These are phyloP conservation scores for Notechis scutatus DNA, from an alignment of 2,113 vertebrate genomes.

Conservation along the genomic window DNA sequence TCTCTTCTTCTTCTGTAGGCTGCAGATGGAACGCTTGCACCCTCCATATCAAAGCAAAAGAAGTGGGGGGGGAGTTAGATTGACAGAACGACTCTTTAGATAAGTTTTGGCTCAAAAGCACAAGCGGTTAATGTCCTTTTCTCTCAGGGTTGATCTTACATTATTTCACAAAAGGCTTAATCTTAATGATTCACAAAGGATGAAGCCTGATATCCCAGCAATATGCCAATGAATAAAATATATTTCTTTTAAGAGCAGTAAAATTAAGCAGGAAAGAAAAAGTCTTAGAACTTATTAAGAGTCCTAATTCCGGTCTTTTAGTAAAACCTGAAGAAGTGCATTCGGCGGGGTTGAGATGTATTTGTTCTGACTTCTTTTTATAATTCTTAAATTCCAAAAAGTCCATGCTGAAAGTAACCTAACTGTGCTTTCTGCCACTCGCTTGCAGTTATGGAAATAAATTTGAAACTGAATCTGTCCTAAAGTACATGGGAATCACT, in stretches of 20 bases:
- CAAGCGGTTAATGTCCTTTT: conserved; percentile 29
- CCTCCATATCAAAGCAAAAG: conserved; percentile 29
- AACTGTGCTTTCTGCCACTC: not conserved
- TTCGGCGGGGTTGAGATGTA: not conserved
- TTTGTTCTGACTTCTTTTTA: conserved; percentile 5
- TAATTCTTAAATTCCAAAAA: not conserved
- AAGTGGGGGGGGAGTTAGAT: not conserved
- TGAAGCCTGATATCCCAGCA: conserved; percentile 17
- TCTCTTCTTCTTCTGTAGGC: not conserved
- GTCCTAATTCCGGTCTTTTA: conserved; percentile 8
- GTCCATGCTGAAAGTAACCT: not conserved
- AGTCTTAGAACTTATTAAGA: not conserved
- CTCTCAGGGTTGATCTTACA: conserved; percentile 29
- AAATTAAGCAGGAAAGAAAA: conserved; percentile 22
- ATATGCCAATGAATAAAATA: conserved; percentile 34
- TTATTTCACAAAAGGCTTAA: conserved; percentile 40
- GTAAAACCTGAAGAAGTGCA: conserved; percentile 1
- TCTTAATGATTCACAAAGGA: conserved; percentile 35
- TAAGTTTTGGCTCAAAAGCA: conserved; percentile 10
- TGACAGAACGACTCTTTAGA: conserved; percentile 22
- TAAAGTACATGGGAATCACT: not conserved
- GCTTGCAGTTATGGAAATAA: not conserved
- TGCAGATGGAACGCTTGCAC: conserved; percentile 16
- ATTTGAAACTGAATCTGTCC: not conserved
- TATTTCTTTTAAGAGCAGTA: conserved; percentile 34